These are phyloP conservation scores for Deilephila porcellus DNA, from an alignment of 2,888 invertebrate genomes.

Conservation along the genomic window DNA sequence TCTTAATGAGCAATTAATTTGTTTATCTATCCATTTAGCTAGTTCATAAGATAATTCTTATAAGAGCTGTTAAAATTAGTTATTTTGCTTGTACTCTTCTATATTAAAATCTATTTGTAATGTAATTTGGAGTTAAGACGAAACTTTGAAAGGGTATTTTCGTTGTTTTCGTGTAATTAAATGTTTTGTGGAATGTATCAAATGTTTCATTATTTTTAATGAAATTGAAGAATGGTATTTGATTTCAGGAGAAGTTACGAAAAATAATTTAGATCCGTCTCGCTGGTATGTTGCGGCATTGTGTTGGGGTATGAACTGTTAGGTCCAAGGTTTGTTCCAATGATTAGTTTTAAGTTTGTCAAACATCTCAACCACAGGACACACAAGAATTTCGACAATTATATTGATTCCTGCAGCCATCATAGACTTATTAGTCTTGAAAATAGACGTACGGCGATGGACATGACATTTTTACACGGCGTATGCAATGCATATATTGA, in stretches of 20 bases:
- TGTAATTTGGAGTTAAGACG: neutral
- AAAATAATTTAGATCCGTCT: neutral
- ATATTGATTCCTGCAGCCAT: too few species aligned
- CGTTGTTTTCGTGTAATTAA: constrained; percentile 12
- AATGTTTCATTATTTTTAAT: neutral
- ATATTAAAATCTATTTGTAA: constrained; percentile 1
- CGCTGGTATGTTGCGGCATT: too few species aligned
- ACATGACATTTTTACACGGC: too few species aligned
- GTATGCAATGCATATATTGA: too few species aligned
- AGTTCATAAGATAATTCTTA: constrained; percentile 7
- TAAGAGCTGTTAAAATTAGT: neutral
- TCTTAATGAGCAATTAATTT: constrained; percentile 20
- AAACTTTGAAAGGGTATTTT: neutral
- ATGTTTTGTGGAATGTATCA: constrained; percentile 10
- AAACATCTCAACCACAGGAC: too few species aligned
- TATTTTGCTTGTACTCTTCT: neutral
- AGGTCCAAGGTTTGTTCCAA: too few species aligned
- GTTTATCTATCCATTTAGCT: constrained; percentile 1
- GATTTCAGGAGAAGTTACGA: neutral
- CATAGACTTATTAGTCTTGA: too few species aligned
- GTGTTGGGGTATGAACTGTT: too few species aligned
- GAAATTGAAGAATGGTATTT: neutral
- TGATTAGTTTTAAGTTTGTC: too few species aligned
- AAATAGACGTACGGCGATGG: too few species aligned
- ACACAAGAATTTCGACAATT: too few species aligned